Evolutionary conservation across 1,140 invertebrate species (phyloP).

Genomic region (Mactra quadrangularis): DNA sequence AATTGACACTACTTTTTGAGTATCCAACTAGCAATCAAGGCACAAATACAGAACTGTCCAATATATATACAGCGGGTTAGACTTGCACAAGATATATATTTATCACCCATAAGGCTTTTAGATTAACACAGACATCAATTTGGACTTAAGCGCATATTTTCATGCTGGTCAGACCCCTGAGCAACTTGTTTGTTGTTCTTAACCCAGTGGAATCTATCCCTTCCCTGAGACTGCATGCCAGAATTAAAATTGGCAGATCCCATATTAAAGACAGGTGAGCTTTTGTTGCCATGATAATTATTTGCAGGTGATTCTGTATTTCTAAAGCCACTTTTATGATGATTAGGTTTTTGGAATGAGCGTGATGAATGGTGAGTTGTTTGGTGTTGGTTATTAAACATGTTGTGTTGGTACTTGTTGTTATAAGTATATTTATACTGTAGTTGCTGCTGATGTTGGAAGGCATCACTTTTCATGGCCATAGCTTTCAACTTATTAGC

Average conservation of each 20-base stretch:
- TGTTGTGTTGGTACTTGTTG: constrained; percentile 67
- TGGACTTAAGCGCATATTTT: constrained; percentile 54
- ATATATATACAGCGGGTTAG: constrained; percentile 33
- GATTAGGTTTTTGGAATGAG: constrained; percentile 55
- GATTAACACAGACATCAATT: constrained; percentile 43
- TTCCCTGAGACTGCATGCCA: constrained; percentile 18
- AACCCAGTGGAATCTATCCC: constrained; percentile 54
- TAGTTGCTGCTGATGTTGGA: constrained; percentile 45
- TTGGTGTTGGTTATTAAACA: constrained; percentile 58
- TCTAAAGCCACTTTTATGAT: constrained; percentile 36
- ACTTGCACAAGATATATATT: constrained; percentile 4
- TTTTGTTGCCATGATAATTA: constrained; percentile 18
- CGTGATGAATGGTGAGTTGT: constrained; percentile 17
- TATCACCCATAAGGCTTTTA: constrained; percentile 57
- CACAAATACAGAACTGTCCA: constrained; percentile 23
- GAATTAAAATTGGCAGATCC: constrained; percentile 43
- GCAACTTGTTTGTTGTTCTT: constrained; percentile 14
- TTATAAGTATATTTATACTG: constrained; percentile 31
- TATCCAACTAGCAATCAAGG: constrained; percentile 45
- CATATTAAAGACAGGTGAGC: constrained; percentile 37
- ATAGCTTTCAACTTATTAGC: constrained; percentile 60
- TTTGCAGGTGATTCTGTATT: constrained; percentile 19
- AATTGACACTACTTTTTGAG: background rate
- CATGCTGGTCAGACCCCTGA: constrained; percentile 1
- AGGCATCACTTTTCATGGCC: constrained; percentile 45